Evolutionary conservation across 2,113 vertebrate species (phyloP).

Genomic region (Dascyllus trimaculatus): DNA sequence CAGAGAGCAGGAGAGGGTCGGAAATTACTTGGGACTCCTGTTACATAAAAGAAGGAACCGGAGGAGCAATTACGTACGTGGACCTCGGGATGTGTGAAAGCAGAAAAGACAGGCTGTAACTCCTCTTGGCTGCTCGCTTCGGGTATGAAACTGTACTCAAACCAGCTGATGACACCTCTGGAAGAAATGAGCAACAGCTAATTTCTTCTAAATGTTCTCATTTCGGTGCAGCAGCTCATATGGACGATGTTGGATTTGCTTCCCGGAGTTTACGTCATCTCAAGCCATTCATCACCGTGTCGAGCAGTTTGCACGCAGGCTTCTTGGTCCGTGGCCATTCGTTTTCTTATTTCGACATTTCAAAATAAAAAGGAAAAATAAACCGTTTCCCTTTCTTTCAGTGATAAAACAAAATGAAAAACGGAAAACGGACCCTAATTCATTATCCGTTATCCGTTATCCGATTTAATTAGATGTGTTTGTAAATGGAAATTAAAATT

Average conservation of each 20-base stretch:
- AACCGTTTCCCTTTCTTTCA: too few relatives aligned
- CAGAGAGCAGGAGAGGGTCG: slow-evolving; percentile 25
- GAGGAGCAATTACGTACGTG: slow-evolving; percentile 46
- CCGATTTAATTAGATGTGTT: too few relatives aligned
- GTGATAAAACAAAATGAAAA: too few relatives aligned
- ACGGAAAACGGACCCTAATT: too few relatives aligned
- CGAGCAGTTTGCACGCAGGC: slow-evolving; percentile 5
- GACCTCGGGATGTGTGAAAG: slow-evolving; percentile 43
- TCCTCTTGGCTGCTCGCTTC: neutral
- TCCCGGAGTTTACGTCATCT: slow-evolving; percentile 36
- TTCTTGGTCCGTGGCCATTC: too few relatives aligned
- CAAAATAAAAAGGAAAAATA: too few relatives aligned
- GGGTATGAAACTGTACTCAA: neutral
- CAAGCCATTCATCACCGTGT: slow-evolving; percentile 68
- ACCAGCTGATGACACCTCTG: neutral
- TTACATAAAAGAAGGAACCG: slow-evolving; percentile 55
- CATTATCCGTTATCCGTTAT: too few relatives aligned
- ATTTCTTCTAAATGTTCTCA: slow-evolving; percentile 34
- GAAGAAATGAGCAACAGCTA: slow-evolving; percentile 20
- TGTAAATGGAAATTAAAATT: too few relatives aligned
- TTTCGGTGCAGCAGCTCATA: slow-evolving; percentile 21
- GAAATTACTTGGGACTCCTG: slow-evolving; percentile 54
- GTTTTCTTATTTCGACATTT: too few relatives aligned
- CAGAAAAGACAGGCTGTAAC: neutral
- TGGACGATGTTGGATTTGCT: slow-evolving; percentile 32